Conservation (phyloP, 2,113 vertebrate genomes). For the Catharus bicknelli region DNA sequence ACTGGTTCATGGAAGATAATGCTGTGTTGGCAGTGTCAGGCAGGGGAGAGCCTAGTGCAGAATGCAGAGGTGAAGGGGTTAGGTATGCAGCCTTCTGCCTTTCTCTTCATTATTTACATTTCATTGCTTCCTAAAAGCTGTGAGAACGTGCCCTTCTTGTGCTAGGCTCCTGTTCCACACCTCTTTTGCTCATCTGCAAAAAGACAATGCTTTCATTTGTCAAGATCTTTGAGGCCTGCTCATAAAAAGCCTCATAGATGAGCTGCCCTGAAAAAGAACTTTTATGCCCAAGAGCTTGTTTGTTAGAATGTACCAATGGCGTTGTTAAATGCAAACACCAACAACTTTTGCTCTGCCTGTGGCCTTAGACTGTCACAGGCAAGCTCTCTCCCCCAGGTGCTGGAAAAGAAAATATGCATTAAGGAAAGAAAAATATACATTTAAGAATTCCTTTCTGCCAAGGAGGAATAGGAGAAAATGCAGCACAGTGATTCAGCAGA, state of each 20-base stretch:
- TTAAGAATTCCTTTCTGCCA: neutral
- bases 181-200: neutral
- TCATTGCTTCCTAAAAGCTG: neutral
- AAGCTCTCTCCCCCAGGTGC: neutral
- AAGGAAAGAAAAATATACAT: neutral
- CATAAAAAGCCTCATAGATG: neutral
- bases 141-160: neutral
- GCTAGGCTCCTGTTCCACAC: neutral
- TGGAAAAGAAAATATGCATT: neutral
- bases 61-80: constrained; percentile 1
- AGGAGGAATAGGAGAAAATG: fast-evolving
- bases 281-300: neutral
- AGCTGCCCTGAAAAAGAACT: neutral
- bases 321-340: neutral
- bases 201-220: neutral
- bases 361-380: neutral
- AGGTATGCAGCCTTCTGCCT: constrained; percentile 6
- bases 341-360: neutral
- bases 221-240: neutral
- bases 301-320: neutral
- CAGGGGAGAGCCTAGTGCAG: constrained; percentile 39
- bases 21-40: constrained; percentile 44
- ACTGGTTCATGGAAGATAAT: constrained; percentile 36
- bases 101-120: constrained; percentile 38
- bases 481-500: neutral